Percentiles rank a stretch among this genome's conserved stretches.
phyloP scores from a whole-genome alignment of 2,113 vertebrate genomes.

The Ellobius talpinus region DNA sequence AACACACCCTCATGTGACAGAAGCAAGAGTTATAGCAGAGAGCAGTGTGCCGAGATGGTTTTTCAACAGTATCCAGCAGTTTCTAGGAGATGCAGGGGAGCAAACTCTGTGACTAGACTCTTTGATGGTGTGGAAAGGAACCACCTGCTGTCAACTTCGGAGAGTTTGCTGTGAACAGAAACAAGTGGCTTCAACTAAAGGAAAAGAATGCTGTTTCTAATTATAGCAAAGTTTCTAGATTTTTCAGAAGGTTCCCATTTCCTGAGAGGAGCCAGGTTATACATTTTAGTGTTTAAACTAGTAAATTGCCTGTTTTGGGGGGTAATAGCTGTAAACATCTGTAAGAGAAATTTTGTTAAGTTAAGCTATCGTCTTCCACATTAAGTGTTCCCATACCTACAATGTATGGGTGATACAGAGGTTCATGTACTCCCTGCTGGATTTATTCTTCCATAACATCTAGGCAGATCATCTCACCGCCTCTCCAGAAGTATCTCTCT shows the following conservation, averaged over 20 bases:
- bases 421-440: accelerated
- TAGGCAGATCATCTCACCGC: not conserved
- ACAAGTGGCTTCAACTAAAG: not conserved
- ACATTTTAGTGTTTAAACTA: slow-evolving; percentile 26
- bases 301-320: not conserved
- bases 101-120: not conserved
- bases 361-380: not conserved
- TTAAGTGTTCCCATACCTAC: not conserved
- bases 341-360: not conserved
- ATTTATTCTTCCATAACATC: not conserved
- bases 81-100: not conserved
- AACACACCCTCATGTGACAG: not conserved
- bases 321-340: not conserved
- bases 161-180: not conserved
- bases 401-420: accelerated
- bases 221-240: not conserved
- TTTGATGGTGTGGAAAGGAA: not conserved
- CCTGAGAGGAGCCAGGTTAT: slow-evolving; percentile 19
- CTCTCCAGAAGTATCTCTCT: not conserved
- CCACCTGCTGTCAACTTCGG: not conserved
- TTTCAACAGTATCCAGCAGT: not conserved
- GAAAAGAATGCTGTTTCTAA: not conserved
- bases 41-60: not conserved
- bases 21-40: not conserved
- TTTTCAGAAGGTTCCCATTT: slow-evolving; percentile 21